Evolutionary conservation across 2,113 vertebrate species (phyloP).

Genomic region (Lamprologus tigripictilis): DNA sequence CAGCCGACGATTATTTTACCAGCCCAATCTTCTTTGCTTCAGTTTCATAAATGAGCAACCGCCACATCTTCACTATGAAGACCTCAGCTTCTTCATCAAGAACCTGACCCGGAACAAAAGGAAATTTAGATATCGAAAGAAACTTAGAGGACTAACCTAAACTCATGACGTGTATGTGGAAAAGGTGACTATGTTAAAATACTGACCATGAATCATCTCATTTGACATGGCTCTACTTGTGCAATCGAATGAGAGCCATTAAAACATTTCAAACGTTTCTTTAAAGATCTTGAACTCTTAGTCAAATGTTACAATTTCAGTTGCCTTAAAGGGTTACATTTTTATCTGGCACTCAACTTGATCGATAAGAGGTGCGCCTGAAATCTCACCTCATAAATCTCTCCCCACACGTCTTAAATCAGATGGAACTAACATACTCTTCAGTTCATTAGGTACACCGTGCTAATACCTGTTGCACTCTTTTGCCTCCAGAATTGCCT

Average conservation of each 20-base stretch:
- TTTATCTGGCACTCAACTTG: not conserved
- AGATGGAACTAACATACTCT: not conserved
- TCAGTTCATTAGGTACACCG: not conserved
- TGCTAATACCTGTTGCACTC: not conserved
- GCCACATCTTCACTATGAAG: constrained; percentile 99
- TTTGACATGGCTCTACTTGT: not conserved
- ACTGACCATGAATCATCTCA: not conserved
- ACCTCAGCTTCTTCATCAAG: constrained; percentile 99
- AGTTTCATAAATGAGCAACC: constrained; percentile 98
- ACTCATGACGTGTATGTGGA: not conserved
- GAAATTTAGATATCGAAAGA: not conserved
- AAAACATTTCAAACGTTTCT: not conserved
- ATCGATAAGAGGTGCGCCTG: not conserved
- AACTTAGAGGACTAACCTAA: not conserved
- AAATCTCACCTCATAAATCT: not conserved
- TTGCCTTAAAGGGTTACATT: not conserved
- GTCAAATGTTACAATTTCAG: not conserved
- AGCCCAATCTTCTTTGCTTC: constrained; percentile 99
- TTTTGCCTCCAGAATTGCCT: not conserved
- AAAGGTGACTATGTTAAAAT: not conserved
- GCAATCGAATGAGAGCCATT: not conserved
- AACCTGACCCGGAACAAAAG: constrained; percentile 70
- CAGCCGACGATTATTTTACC: constrained; percentile 80
- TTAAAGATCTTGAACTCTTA: not conserved
- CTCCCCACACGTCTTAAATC: not conserved